Conservation (phyloP, 1,140 invertebrate genomes). For the Hyles vespertilio region DNA sequence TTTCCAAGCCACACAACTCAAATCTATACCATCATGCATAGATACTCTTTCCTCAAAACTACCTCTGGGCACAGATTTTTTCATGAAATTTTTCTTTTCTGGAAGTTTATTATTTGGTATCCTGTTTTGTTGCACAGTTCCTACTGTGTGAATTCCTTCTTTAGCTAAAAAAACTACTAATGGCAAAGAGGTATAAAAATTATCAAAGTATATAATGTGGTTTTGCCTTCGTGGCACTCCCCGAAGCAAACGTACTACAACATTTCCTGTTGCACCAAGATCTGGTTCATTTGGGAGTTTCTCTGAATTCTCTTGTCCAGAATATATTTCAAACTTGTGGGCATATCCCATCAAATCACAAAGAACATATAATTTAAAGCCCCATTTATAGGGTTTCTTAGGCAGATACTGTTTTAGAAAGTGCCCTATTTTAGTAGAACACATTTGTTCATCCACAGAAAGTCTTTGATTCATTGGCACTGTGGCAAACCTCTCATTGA, state of each 20-base stretch:
- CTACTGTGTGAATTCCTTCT: slow-evolving; percentile 25
- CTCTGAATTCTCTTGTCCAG: slow-evolving; percentile 24
- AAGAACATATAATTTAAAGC: no score
- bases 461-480: no score
- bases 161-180: slow-evolving; percentile 27
- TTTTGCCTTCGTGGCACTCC: slow-evolving; percentile 26
- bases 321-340: slow-evolving; percentile 31
- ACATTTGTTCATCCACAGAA: no score
- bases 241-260: slow-evolving; percentile 30
- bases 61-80: slow-evolving; percentile 41
- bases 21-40: slow-evolving; percentile 35
- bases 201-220: slow-evolving; percentile 29
- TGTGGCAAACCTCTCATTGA: no score
- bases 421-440: no score
- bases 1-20: slow-evolving; percentile 37
- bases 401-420: no score
- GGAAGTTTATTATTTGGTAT: slow-evolving; percentile 39
- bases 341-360: no score
- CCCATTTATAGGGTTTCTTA: no score
- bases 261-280: slow-evolving; percentile 32
- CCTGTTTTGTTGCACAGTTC: slow-evolving; percentile 28
- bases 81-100: slow-evolving; percentile 41
- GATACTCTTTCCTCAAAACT: slow-evolving; percentile 38
- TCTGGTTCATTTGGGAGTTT: slow-evolving; percentile 30
- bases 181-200: slow-evolving; percentile 33